Conservation (phyloP, 2,797 vertebrate genomes). For the Argentina silus region DNA sequence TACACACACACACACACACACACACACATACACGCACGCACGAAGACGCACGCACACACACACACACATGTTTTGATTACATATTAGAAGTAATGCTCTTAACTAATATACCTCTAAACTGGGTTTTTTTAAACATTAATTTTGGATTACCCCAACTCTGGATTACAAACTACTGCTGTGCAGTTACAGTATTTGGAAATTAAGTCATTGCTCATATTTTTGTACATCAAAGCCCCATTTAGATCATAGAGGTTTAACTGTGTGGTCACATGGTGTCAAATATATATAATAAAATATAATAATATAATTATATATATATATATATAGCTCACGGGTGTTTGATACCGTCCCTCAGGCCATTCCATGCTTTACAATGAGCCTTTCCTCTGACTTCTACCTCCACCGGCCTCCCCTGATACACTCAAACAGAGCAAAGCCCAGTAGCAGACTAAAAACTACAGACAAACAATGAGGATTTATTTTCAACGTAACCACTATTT, state of each 20-base stretch:
- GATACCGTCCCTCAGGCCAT: no score
- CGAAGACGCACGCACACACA: no score
- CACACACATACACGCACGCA: no score
- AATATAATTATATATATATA: background rate
- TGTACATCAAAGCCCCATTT: background rate
- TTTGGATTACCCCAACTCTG: background rate
- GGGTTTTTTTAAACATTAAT: background rate
- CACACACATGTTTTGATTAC: background rate
- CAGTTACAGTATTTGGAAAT: background rate
- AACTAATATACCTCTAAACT: background rate
- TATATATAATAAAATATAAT: background rate
- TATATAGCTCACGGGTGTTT: no score
- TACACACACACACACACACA: background rate
- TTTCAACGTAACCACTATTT: no score
- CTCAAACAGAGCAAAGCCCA: constrained; percentile 21
- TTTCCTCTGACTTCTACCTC: no score
- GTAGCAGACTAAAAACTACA: constrained; percentile 12
- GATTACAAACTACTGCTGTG: background rate
- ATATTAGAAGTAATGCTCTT: background rate
- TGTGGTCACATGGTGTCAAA: background rate
- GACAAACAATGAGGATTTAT: no score
- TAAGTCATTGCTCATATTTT: background rate
- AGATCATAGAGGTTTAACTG: background rate
- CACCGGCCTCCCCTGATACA: background rate
- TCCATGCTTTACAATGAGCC: no score